These are phyloP conservation scores for Lepisosteus oculatus DNA, from an alignment of 2,113 vertebrate species.

Conservation along the genomic window DNA sequence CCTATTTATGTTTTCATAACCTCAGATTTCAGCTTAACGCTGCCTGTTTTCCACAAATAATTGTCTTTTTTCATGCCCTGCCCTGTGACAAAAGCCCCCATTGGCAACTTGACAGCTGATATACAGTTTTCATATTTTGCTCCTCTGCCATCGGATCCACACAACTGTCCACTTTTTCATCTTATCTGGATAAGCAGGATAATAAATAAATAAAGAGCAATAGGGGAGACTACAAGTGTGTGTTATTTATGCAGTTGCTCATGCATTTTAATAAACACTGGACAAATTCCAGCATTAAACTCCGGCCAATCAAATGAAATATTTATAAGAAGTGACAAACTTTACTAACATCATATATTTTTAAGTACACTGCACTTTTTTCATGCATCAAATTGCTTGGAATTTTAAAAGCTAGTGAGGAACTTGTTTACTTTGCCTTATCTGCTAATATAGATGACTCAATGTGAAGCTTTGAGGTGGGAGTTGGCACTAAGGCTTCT, in stretches of 20 bases:
- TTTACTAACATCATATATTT: constrained; percentile 16
- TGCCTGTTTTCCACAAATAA: neutral
- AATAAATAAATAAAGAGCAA: constrained; percentile 22
- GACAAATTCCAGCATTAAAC: constrained; percentile 11
- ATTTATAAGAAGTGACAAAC: constrained; percentile 17
- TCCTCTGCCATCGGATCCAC: constrained; percentile 3
- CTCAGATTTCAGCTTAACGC: constrained; percentile 4
- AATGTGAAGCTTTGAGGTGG: neutral
- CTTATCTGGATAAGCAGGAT: constrained; percentile 11
- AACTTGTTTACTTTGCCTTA: neutral
- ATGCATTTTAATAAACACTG: constrained; percentile 10
- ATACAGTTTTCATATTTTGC: constrained; percentile 18
- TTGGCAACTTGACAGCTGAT: constrained; percentile 4
- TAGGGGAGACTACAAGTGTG: constrained; percentile 6
- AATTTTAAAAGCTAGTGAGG: neutral
- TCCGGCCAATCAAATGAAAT: constrained; percentile 12
- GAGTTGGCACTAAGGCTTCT: neutral
- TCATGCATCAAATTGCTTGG: neutral
- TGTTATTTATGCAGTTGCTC: constrained; percentile 16
- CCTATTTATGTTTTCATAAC: constrained; percentile 16
- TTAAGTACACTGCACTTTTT: constrained; percentile 4
- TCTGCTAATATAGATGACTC: neutral
- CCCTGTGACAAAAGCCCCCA: neutral
- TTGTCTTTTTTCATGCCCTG: neutral
- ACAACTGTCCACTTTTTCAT: constrained; percentile 16